Evolutionary conservation across 2,888 invertebrate species (phyloP).

Genomic region (Leucophenga maculata): DNA sequence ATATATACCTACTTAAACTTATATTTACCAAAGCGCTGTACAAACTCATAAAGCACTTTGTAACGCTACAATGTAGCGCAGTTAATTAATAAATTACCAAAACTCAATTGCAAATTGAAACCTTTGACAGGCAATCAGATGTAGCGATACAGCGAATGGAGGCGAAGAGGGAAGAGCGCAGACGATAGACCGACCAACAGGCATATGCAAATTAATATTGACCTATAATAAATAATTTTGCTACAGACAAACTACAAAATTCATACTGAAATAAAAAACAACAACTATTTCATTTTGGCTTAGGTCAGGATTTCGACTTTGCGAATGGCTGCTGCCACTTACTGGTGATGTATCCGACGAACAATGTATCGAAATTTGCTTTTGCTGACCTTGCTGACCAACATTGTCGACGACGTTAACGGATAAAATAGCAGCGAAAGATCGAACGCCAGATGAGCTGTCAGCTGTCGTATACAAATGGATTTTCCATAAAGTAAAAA

Average conservation of each 20-base stretch:
- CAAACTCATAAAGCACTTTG: no score
- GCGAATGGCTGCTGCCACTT: background rate
- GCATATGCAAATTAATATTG: conserved; percentile 4
- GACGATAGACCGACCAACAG: background rate
- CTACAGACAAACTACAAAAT: no score
- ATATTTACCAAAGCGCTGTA: no score
- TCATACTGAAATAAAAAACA: background rate
- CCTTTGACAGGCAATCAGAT: background rate
- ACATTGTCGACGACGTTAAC: no score
- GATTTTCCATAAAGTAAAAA: conserved; percentile 13
- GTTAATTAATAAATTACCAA: no score
- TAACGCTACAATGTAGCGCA: no score
- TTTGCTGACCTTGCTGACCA: conserved; percentile 16
- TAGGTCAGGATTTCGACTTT: conserved; percentile 54
- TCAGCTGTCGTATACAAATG: conserved; percentile 20
- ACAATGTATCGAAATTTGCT: background rate
- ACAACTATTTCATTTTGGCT: conserved; percentile 43
- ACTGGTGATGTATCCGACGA: background rate
- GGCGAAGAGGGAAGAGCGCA: no score
- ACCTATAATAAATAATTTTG: background rate
- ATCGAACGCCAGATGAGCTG: conserved; percentile 17
- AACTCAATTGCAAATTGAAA: background rate
- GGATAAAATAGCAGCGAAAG: background rate
- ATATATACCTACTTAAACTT: no score
- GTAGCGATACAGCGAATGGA: background rate